These are phyloP conservation scores for Acropora yongei DNA, from an alignment of 64 coral and sea anemone genomes.

Conservation along the genomic window DNA sequence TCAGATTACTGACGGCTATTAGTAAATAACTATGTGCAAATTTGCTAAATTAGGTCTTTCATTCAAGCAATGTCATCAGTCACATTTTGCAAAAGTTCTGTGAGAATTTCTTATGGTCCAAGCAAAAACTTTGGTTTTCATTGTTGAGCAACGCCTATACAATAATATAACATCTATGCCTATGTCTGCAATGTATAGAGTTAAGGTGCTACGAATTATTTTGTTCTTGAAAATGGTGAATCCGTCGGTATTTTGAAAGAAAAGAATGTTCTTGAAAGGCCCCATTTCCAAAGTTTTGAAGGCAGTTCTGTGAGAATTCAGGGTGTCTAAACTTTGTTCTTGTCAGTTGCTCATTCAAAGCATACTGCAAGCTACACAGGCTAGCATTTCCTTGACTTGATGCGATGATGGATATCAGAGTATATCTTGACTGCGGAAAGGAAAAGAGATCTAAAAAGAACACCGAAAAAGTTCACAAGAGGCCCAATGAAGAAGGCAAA, in stretches of 20 bases:
- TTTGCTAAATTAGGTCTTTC: too few relatives aligned
- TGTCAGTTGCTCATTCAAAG: neutral
- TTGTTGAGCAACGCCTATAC: too few relatives aligned
- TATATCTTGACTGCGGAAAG: neutral
- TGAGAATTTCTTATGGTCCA: too few relatives aligned
- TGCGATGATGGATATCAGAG: neutral
- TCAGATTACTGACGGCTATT: too few relatives aligned
- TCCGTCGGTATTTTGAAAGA: neutral
- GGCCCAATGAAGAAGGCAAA: neutral
- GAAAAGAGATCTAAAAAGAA: neutral
- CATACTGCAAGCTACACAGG: neutral
- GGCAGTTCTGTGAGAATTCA: neutral
- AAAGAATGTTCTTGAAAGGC: neutral
- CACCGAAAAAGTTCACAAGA: too few relatives aligned
- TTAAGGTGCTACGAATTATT: neutral
- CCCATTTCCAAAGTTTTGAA: neutral
- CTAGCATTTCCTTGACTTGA: neutral
- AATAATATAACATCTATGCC: too few relatives aligned
- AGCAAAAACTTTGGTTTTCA: too few relatives aligned
- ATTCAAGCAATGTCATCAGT: too few relatives aligned
- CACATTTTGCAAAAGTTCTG: too few relatives aligned
- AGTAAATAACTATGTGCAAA: too few relatives aligned
- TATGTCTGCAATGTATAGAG: too few relatives aligned
- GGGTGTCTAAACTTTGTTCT: neutral
- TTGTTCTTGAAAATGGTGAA: neutral